These are phyloP conservation scores for Notolabrus celidotus DNA, from an alignment of 2,797 vertebrate species.

Conservation along the genomic window DNA sequence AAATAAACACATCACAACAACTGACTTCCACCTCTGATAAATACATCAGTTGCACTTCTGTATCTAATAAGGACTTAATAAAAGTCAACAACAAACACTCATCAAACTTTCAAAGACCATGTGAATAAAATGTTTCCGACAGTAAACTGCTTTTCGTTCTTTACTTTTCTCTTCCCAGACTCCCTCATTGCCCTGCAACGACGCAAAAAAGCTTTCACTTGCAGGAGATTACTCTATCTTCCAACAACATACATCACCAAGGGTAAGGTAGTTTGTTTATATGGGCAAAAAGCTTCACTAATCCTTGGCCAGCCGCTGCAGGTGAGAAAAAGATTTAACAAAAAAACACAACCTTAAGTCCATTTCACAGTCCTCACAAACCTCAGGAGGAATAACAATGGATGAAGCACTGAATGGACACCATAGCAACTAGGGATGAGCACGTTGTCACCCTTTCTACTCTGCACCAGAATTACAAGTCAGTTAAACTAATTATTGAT, in stretches of 20 bases:
- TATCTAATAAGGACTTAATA: neutral
- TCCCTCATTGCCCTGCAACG: neutral
- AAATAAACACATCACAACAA: conserved; percentile 1
- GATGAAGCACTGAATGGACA: neutral
- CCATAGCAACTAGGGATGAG: neutral
- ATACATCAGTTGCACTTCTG: neutral
- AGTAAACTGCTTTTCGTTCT: conserved; percentile 21
- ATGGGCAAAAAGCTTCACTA: conserved; percentile 45
- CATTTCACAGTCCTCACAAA: neutral
- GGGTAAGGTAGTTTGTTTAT: conserved; percentile 28
- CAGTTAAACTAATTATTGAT: too few species aligned
- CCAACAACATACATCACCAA: conserved; percentile 47
- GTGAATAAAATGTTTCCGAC: neutral
- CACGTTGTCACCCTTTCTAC: too few species aligned
- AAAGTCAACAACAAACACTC: neutral
- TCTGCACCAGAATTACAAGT: too few species aligned
- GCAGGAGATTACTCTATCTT: conserved; percentile 49
- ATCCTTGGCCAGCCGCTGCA: conserved; percentile 53
- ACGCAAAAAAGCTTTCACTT: conserved; percentile 29
- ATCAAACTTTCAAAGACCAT: neutral
- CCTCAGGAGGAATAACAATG: neutral
- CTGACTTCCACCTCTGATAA: conserved; percentile 13
- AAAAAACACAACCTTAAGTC: neutral
- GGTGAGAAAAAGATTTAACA: conserved; percentile 50
- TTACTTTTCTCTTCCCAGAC: neutral